These are phyloP conservation scores for Apis laboriosa DNA, from an alignment of 1,140 invertebrate species.

Conservation along the genomic window DNA sequence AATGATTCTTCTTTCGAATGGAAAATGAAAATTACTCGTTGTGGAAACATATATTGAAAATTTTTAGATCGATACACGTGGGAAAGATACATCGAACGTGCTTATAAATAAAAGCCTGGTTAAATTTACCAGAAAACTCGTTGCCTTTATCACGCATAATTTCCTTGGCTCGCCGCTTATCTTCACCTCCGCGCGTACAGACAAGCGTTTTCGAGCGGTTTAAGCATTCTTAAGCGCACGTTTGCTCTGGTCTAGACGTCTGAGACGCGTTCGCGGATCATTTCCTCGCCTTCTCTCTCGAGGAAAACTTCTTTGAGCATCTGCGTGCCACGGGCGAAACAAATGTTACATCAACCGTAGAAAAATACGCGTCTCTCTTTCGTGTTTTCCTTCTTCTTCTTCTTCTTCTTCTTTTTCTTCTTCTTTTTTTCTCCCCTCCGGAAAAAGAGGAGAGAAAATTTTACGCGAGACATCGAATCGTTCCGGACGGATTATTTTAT, in stretches of 20 bases:
- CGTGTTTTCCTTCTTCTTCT: no score
- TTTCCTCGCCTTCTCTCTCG: no score
- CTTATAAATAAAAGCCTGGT: neutral
- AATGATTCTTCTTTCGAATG: no score
- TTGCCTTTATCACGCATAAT: neutral
- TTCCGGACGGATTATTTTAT: no score
- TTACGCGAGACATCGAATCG: no score
- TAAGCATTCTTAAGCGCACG: neutral
- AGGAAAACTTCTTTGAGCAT: neutral
- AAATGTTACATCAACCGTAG: no score
- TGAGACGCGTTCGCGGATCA: neutral
- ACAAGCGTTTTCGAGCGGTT: neutral
- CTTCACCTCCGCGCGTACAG: neutral
- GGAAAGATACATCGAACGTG: neutral
- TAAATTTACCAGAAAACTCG: neutral
- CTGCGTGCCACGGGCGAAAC: no score
- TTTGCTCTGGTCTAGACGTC: neutral
- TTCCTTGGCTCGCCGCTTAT: slow-evolving; percentile 1
- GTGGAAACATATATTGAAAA: no score
- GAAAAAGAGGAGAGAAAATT: no score
- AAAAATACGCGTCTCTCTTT: neutral
- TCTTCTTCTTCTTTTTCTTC: no score
- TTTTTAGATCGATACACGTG: neutral
- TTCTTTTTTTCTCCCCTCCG: no score
- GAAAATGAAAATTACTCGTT: no score